Evolutionary conservation across 2,113 vertebrate species (phyloP).

Genomic region (Megaceryle torquata): DNA sequence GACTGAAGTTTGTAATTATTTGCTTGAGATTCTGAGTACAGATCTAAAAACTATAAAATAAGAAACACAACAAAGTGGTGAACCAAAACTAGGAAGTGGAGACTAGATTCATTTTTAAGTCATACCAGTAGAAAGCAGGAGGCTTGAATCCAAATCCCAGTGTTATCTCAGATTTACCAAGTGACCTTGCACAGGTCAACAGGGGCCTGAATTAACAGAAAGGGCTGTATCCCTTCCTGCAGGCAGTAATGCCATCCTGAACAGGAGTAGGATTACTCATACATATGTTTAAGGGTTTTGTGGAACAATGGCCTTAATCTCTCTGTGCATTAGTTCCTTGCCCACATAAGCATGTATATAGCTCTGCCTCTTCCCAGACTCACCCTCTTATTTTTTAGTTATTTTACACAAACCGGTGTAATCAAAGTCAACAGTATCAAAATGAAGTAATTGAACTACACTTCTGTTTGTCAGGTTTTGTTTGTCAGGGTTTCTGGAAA

Average conservation of each 20-base stretch:
- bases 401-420: not conserved
- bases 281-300: slow-evolving; percentile 4
- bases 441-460: not conserved
- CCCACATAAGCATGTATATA: not conserved
- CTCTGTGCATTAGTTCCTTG: not conserved
- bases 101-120: not conserved
- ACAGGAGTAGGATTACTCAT: not conserved
- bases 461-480: not conserved
- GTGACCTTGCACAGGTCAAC: slow-evolving; percentile 11
- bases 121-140: not conserved
- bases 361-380: not conserved
- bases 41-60: not conserved
- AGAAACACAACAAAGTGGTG: not conserved
- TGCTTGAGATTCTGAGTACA: not conserved
- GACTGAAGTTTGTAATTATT: not conserved
- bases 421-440: not conserved
- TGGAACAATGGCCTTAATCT: slow-evolving; percentile 6
- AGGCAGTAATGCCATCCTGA: not conserved
- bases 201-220: not conserved
- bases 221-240: not conserved
- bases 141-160: not conserved
- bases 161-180: slow-evolving; percentile 23
- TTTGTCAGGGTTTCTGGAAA: not conserved
- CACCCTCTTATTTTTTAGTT: not conserved
- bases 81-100: not conserved